Evolutionary conservation across 2,888 invertebrate species (phyloP), one percentile per base, ranked within the genome.

Genomic region (Dyspetes luteomarginatus): DNA sequence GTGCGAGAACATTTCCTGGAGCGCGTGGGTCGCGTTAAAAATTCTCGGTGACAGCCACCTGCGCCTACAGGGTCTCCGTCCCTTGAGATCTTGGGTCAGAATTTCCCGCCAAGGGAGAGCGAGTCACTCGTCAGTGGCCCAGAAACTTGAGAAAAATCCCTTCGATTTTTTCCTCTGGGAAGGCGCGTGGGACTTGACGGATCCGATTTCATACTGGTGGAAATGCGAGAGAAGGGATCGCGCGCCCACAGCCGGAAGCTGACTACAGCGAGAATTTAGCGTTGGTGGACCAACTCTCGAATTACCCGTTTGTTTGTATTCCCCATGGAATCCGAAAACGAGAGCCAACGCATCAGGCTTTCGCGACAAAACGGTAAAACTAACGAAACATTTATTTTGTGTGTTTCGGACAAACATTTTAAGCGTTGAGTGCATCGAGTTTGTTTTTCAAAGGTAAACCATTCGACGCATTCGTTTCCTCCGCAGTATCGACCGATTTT

Each of bases 11-110:
- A 65, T 83, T 87, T 88, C 85, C 86, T 83, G 87, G 84, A 87
- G 88, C 83, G 88, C 83, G 83, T 86, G 87, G 84, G 71, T 86
- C 84, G 83, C 83, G 83, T 85, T 84, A 76, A 68, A 85, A 84
- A 75, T 82, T 80, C 62, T 84, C 84, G 83, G 82, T 85, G 83
- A 84, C 84, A 84, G 84, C 89, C 89, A 89, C 89, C 89, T 89
- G 89, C n/a, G n/a, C 85, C 87, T 69, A 67, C 43, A n/a, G 36
- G 43, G 55, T 62, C n/a, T n/a, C 2, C 17, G 79, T 86, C 88
- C 85, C 86, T 5, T 26, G 85, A 82, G 87, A 83, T 67, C 62
- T 5, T 7, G 68, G 69, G 50, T 64, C 62, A 60, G 56, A 62
- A 56, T 64, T 56, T 55, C 30, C 4, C 17, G 43, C 56, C 50